Percentiles rank a stretch among this genome's conserved stretches.
Conservation (phyloP, 2,888 invertebrate genomes). For the Brachyptera putata region DNA sequence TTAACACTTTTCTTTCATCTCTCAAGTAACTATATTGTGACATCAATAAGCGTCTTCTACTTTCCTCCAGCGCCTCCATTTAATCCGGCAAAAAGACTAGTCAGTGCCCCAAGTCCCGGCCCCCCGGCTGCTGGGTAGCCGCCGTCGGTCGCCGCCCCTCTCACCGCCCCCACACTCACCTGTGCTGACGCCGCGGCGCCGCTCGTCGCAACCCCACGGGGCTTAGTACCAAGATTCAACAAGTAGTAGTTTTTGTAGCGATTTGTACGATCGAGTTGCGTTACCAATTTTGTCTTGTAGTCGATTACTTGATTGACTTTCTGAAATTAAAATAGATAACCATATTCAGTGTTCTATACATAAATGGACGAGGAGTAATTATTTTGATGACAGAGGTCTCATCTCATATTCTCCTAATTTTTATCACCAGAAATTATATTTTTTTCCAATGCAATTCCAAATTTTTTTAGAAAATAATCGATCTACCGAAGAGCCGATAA, state of each 20-base stretch:
- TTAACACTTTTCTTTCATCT: too few species aligned
- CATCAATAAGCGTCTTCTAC: too few species aligned
- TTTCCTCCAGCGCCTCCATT: too few species aligned
- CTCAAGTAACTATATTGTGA: too few species aligned
- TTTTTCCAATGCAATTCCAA: too few species aligned
- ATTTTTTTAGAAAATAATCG: too few species aligned
- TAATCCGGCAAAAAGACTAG: neutral
- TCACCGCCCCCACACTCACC: conserved; percentile 14
- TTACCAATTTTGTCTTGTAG: conserved; percentile 68
- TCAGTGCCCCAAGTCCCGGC: conserved; percentile 5
- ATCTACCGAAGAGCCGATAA: too few species aligned
- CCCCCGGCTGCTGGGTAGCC: neutral
- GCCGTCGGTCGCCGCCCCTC: neutral
- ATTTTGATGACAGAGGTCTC: too few species aligned
- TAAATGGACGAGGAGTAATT: too few species aligned
- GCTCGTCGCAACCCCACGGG: neutral
- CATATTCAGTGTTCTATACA: too few species aligned
- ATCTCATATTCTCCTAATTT: too few species aligned
- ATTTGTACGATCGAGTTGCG: conserved; percentile 66
- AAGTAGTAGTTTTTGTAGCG: conserved; percentile 67
- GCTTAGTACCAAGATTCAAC: conserved; percentile 48
- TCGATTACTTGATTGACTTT: conserved; percentile 80
- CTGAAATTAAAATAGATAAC: conserved; percentile 47
- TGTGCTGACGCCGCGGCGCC: conserved; percentile 2
- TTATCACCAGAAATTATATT: too few species aligned